Base-by-base conservation (phyloP, 1,140 invertebrate species). In the Cataglyphis hispanica region DNA sequence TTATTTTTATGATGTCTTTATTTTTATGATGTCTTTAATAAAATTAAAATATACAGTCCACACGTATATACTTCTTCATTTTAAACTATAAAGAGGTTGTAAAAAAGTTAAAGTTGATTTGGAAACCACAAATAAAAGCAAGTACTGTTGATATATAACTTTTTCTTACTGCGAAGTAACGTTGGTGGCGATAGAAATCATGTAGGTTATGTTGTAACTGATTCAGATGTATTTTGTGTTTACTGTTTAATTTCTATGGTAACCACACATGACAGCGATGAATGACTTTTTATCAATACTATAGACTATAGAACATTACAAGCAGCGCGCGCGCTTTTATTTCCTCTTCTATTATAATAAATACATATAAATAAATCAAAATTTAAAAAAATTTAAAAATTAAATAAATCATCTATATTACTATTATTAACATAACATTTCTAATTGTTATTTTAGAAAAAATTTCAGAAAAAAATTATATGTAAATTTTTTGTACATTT, bases 81-180 rank as follows among this genome's bases (percentile, higher is more conserved):
- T n/a, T 11, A 5, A 10, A 72, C 34, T 31, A 3, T 56, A 56
- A 74, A 56, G 6, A 6, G 43, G n/a, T 34, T 56, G 13, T 22
- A 69, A 74, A 4, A 34, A 53, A 53, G 46, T 50, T 53, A n/a
- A 72, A 53, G 5, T 72, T 72, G 31, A 74, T 40, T 53, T 75
- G 58, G 31, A 76, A 60, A 40, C 40, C 37, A 2, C 1, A 63
- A 40, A 1, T 27, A 27, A 50, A 75, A 58, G 19, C 43, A 50
- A 70, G n/a, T 61, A n/a, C 19, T 61, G 61, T 61, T 4, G 50
- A 19, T 61, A 63, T 61, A 25, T 37, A 43, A 60, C 1, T 27
- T 61, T 76, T 16, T 27, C 2, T 40, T 13, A 31, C 11, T 31
- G 2, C 2, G 0, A 8, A 60, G 19, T 11, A 72, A 43, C 10